A percentile compares a stretch with the other conserved stretches of the same genome.
These are phyloP conservation scores for Penaeus monodon DNA, from an alignment of 2,888 invertebrate species.

Conservation along the genomic window DNA sequence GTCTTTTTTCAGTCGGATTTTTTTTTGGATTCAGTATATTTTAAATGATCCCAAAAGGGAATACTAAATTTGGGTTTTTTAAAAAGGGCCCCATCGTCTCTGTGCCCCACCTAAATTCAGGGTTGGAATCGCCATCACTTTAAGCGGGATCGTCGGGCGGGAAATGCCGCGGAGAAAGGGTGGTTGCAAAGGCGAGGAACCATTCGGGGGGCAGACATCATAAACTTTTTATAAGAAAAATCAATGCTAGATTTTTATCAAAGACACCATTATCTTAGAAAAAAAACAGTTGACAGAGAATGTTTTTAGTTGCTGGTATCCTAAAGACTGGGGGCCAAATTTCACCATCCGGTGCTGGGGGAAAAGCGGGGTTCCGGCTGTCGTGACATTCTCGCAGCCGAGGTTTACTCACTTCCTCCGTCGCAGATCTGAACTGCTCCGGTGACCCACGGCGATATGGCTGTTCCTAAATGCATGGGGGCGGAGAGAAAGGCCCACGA, in stretches of 20 bases:
- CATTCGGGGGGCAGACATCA: slow-evolving; percentile 30
- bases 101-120: slow-evolving; percentile 32
- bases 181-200: neutral
- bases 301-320: no score
- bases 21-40: no score
- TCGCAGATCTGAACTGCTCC: no score
- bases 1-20: no score
- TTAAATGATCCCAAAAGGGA: no score
- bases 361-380: slow-evolving; percentile 19
- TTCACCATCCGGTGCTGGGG: slow-evolving; percentile 20
- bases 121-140: slow-evolving; percentile 4
- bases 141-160: slow-evolving; percentile 33
- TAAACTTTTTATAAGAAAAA: no score
- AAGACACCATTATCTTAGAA: no score
- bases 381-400: slow-evolving; percentile 9
- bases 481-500: slow-evolving; percentile 35
- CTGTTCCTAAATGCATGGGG: slow-evolving; percentile 39
- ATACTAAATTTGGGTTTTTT: no score
- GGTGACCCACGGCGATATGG: slow-evolving; percentile 13
- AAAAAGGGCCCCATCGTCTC: slow-evolving; percentile 24
- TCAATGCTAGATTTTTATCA: no score
- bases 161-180: slow-evolving; percentile 28
- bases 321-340: neutral
- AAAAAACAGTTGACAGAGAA: no score
- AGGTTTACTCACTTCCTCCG: neutral